phyloP scores from a whole-genome alignment of 1,140 invertebrate species.

The Micrasema minimum region DNA sequence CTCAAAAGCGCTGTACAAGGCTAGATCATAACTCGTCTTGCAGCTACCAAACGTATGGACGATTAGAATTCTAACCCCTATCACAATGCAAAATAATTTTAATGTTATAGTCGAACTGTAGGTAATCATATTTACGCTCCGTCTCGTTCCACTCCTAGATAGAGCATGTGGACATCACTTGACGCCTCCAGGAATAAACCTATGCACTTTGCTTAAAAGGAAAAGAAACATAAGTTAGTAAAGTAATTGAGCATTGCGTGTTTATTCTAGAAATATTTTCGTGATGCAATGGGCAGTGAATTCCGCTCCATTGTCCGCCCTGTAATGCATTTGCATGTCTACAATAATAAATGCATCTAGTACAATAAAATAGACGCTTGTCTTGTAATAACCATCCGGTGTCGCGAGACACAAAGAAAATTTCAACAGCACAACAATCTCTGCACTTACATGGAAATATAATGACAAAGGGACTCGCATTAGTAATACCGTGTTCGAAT shows the following conservation, averaged over 20 bases:
- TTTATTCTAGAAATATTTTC: not conserved
- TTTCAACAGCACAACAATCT: constrained; percentile 28
- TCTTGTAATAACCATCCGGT: constrained; percentile 33
- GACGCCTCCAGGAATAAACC: too few species aligned
- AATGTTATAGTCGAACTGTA: too few species aligned
- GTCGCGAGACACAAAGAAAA: constrained; percentile 19
- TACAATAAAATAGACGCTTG: constrained; percentile 31
- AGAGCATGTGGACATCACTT: too few species aligned
- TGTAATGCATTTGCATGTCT: constrained; percentile 30
- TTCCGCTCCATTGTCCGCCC: constrained; percentile 9
- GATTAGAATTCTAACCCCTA: too few species aligned
- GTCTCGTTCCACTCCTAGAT: too few species aligned
- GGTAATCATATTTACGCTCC: too few species aligned
- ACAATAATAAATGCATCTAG: constrained; percentile 34
- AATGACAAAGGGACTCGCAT: constrained; percentile 27
- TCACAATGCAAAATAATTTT: too few species aligned
- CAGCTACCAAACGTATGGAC: too few species aligned
- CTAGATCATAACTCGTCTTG: too few species aligned
- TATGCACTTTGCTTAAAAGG: too few species aligned
- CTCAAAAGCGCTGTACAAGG: too few species aligned
- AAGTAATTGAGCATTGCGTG: not conserved
- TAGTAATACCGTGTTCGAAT: constrained; percentile 14
- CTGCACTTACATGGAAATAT: constrained; percentile 23
- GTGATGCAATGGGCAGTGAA: not conserved
- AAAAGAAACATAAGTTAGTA: too few species aligned